Conservation (phyloP, 2,888 invertebrate genomes). For the Arctia plantaginis region DNA sequence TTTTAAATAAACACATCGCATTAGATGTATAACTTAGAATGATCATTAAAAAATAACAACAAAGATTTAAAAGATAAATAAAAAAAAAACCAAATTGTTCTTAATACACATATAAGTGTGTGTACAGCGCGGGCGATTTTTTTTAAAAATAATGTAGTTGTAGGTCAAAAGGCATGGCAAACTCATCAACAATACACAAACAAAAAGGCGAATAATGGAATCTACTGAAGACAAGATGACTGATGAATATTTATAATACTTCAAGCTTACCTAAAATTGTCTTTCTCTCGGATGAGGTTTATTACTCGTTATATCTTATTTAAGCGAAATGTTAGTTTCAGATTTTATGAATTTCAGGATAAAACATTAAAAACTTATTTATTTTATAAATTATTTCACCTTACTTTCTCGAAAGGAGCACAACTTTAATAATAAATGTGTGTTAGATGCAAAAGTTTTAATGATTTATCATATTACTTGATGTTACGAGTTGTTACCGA, state of each 20-base stretch:
- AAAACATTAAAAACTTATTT: slow-evolving; percentile 39
- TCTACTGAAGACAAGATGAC: slow-evolving; percentile 48
- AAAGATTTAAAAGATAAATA: not conserved
- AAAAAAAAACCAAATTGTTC: slow-evolving; percentile 8
- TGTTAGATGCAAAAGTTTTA: slow-evolving; percentile 28
- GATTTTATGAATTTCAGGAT: slow-evolving; percentile 51
- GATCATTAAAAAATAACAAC: not conserved
- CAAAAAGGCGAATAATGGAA: slow-evolving; percentile 54
- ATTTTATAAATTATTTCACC: slow-evolving; percentile 27
- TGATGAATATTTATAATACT: slow-evolving; percentile 62
- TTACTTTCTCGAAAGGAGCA: slow-evolving; percentile 21
- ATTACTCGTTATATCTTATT: slow-evolving; percentile 57
- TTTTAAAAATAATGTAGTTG: slow-evolving; percentile 38
- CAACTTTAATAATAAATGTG: slow-evolving; percentile 36
- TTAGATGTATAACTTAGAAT: not conserved
- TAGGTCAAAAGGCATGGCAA: slow-evolving; percentile 39
- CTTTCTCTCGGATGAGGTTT: slow-evolving; percentile 47
- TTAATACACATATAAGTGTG: not conserved
- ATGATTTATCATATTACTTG: slow-evolving; percentile 30
- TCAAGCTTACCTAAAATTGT: slow-evolving; percentile 54
- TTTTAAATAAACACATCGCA: slow-evolving; percentile 30
- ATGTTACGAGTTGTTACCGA: slow-evolving; percentile 21
- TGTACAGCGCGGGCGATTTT: slow-evolving; percentile 18
- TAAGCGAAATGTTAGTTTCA: slow-evolving; percentile 45
- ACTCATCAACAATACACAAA: slow-evolving; percentile 53